phyloP scores from a whole-genome alignment of 2,113 vertebrate species.

The Oryzias javanicus region DNA sequence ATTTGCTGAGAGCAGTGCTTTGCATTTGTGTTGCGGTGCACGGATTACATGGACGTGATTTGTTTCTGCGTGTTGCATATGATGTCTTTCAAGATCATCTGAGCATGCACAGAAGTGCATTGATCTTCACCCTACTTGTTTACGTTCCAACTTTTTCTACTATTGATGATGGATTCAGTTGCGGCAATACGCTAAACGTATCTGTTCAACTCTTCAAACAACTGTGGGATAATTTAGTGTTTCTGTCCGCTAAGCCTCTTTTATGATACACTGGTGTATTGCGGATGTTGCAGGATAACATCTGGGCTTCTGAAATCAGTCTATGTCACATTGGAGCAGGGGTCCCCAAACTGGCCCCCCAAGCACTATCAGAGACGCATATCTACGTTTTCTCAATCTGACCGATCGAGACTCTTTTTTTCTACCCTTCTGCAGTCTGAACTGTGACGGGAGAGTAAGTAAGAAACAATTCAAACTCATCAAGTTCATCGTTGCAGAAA shows the following conservation, averaged over 20 bases:
- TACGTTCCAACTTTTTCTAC: conserved; percentile 34
- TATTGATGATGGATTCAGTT: conserved; percentile 62
- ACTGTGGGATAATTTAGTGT: conserved; percentile 25
- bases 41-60: conserved; percentile 75
- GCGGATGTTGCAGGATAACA: conserved; percentile 57
- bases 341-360: no score
- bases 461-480: no score
- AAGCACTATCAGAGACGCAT: background rate
- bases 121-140: conserved; percentile 27
- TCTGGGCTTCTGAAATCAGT: conserved; percentile 53
- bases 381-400: no score
- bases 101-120: conserved; percentile 46
- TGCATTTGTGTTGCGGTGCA: conserved; percentile 79
- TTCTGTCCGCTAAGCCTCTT: conserved; percentile 33
- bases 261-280: conserved; percentile 38
- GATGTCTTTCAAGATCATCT: conserved; percentile 79
- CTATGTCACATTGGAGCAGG: conserved; percentile 34
- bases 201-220: conserved; percentile 21
- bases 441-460: no score
- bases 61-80: conserved; percentile 79
- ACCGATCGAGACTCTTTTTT: no score
- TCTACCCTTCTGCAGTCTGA: no score
- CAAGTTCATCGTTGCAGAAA: no score
- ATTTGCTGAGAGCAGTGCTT: conserved; percentile 79
- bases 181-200: conserved; percentile 24